Conservation (phyloP, 2,888 invertebrate genomes). For the Habrosyne pyritoides region DNA sequence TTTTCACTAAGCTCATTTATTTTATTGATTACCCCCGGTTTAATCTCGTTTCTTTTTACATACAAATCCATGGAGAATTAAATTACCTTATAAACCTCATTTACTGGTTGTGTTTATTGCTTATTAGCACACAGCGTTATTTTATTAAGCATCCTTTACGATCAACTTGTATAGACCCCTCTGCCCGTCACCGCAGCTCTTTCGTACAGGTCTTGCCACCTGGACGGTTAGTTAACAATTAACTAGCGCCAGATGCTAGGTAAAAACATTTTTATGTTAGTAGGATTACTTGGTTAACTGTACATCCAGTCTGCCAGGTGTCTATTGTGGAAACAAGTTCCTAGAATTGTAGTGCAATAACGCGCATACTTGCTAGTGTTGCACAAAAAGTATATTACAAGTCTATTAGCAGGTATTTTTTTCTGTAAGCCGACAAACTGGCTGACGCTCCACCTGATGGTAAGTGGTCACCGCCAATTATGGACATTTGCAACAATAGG, state of each 20-base stretch:
- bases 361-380: background rate
- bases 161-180: background rate
- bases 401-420: too few relatives aligned
- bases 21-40: too few relatives aligned
- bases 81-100: too few relatives aligned
- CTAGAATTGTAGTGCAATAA: background rate
- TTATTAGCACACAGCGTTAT: background rate
- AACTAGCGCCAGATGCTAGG: conserved; percentile 50
- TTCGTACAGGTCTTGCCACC: background rate
- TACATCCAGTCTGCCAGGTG: conserved; percentile 51
- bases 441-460: too few relatives aligned
- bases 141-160: background rate
- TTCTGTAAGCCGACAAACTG: too few relatives aligned
- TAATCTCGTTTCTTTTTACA: too few relatives aligned
- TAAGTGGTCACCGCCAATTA: too few relatives aligned
- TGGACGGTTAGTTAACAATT: conserved; percentile 26
- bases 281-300: conserved; percentile 70
- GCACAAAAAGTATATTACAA: too few relatives aligned
- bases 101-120: too few relatives aligned
- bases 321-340: background rate
- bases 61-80: too few relatives aligned
- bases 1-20: too few relatives aligned
- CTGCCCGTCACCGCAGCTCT: background rate
- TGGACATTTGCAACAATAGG: too few relatives aligned
- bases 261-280: conserved; percentile 69